These are phyloP conservation scores for Holcopasites calliopsidis DNA, from an alignment of 1,140 invertebrate species.

Conservation along the genomic window DNA sequence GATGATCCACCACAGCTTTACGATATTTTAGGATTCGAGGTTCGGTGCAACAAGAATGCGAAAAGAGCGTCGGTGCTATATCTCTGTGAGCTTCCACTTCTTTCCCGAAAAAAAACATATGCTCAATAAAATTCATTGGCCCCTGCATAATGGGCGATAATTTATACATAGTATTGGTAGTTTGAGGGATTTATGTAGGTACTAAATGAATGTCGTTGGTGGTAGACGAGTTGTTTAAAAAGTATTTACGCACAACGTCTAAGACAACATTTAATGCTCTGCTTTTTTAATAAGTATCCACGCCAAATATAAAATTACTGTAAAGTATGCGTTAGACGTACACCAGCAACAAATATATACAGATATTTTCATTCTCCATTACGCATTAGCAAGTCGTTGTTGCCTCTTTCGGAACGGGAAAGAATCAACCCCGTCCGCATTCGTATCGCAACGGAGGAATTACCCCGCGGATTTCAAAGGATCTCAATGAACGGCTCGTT, in stretches of 20 bases:
- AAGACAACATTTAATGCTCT: no score
- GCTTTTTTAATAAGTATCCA: no score
- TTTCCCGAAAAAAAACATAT: conserved; percentile 54
- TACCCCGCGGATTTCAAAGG: conserved; percentile 2
- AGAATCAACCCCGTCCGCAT: neutral
- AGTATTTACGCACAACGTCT: no score
- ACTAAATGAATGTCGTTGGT: no score
- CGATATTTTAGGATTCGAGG: conserved; percentile 53
- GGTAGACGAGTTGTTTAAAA: neutral
- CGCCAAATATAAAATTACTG: no score
- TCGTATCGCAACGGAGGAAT: neutral
- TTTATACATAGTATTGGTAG: no score
- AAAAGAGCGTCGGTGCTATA: conserved; percentile 26
- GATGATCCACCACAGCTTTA: conserved; percentile 30
- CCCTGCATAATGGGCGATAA: neutral
- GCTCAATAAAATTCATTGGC: conserved; percentile 69
- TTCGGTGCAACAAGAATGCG: conserved; percentile 50
- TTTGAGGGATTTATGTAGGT: no score
- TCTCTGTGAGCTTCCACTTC: conserved; percentile 39
- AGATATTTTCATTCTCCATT: neutral
- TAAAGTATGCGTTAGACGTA: no score
- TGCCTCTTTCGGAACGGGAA: neutral
- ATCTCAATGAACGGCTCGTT: conserved; percentile 6
- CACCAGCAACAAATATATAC: no score
- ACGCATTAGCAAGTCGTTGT: no score